phyloP scores from a whole-genome alignment of 92 coral and sea anemone species.

The Actinostola sp. region DNA sequence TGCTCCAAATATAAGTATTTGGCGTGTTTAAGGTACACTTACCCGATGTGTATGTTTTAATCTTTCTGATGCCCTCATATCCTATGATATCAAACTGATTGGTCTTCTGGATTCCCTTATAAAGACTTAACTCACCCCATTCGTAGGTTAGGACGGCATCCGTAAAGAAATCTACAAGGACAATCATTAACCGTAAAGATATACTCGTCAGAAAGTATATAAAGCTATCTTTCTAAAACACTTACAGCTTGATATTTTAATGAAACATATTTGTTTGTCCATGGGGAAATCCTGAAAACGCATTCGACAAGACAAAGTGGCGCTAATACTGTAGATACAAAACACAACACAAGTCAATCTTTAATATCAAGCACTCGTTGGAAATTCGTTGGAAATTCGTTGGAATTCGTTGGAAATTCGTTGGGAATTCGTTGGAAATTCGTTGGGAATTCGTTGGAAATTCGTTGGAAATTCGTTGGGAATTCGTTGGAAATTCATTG shows the following conservation, averaged over 20 bases:
- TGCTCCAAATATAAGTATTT: background rate
- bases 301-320: conserved; percentile 68
- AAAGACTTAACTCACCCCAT: conserved; percentile 56
- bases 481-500: no score
- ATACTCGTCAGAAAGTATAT: background rate
- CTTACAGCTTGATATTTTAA: conserved; percentile 77
- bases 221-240: background rate
- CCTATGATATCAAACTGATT: conserved; percentile 66
- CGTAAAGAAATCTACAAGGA: conserved; percentile 68
- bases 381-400: background rate
- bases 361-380: background rate
- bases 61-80: conserved; percentile 25
- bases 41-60: conserved; percentile 64
- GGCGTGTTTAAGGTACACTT: background rate
- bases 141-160: conserved; percentile 64
- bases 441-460: no score
- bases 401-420: background rate
- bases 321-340: conserved; percentile 50
- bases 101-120: conserved; percentile 31
- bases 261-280: conserved; percentile 69
- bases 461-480: no score
- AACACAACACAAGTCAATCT: conserved; percentile 26
- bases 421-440: no score
- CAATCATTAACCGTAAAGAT: background rate
- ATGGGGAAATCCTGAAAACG: conserved; percentile 61